Base-by-base conservation (phyloP, 1,140 invertebrate species). In the Drosophila simulans region DNA sequence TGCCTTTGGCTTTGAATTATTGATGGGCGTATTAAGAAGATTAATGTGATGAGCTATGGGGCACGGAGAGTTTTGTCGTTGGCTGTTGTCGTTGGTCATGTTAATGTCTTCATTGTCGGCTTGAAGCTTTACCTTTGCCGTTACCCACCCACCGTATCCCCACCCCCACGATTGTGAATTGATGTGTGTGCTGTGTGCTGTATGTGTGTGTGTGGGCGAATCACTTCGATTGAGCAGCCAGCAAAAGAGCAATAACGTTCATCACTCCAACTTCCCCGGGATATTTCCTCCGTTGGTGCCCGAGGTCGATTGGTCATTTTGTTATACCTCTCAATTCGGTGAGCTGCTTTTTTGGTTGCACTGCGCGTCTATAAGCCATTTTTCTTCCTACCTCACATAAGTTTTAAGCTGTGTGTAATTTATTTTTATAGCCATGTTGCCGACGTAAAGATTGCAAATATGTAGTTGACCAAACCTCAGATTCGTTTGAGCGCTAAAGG, bases 11-110 rank as follows among this genome's bases (percentile, higher is more conserved):
- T 89, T 89, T 89, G 84, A 89, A 89, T 89, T 89, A 89, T 89
- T 89, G 84, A 89, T 89, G 84, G 84, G 84, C 84, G 84, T 89
- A 89, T 89, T 89, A 89, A 80, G 85, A 89, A 89, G 84, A 89
- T 89, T 89, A 89, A 89, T 89, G 84, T 89, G 84, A 89, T 89
- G 84, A 89, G 84, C 77, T 71, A 59, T 69, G 80, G 77, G 80
- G 72, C 76, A 73, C 49, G 52, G 51, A 69, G 76, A 84, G 84
- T 80, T 80, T 88, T 83, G 83, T 88, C 84, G 84, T 78, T 74
- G 63, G n/a, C 75, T 52, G 72, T 77, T 72, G 66, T 86, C 82
- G 82, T 85, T 86, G 81, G 54, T 88, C 83, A 89, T 89, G 84
- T 89, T 89, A 89, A 89, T 84, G 84, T 89, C 84, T 89, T 89